Base-by-base conservation (phyloP, 2,888 invertebrate genomes). In the Eupithecia tripunctaria region DNA sequence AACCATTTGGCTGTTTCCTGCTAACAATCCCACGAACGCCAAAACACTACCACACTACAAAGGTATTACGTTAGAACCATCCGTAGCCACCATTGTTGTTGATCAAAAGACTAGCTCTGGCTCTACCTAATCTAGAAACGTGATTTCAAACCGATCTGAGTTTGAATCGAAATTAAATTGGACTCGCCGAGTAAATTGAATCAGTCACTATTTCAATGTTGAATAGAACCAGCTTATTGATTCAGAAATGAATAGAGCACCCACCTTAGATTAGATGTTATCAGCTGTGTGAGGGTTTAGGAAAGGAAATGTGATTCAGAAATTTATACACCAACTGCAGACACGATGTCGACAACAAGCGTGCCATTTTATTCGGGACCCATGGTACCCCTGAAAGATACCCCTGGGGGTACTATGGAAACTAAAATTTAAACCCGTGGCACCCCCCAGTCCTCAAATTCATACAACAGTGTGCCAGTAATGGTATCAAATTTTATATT, bases 91-190 rank as follows among this genome's bases (percentile, higher is more conserved):
- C 21, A 7, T 64, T 64, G 75, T 78, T 38, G 60, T 75, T 70
- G 68, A 68, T 75, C 70, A 74, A 74, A 71, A 75, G 67, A 69
- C 72, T 72, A 64, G 32, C 36, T 62, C 29, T 60, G 64, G 32
- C 32, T 62, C 15, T 38, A 59, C 4, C 32, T 72, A 68, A 66
- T 62, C 63, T 64, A 68, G 75, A 67, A 77, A 80, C 72, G 76
- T 71, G 79, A 83, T 81, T 82, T 78, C 79, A 79, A 77, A 76
- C 74, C 67, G 76, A 72, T 68, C 75, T 79, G 80, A 80, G 68
- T 67, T 72, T 72, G 80, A 86, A 84, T 82, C 71, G 73, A 82
- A 85, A 86, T 84, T 81, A 82, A 84, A 86, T 86, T 85, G 83
- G 79, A 81, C 84, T 80, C 80, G 79, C 73, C 77, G 76, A 82